Conservation (phyloP, 1,140 invertebrate species). For the Lepidurus packardi region DNA sequence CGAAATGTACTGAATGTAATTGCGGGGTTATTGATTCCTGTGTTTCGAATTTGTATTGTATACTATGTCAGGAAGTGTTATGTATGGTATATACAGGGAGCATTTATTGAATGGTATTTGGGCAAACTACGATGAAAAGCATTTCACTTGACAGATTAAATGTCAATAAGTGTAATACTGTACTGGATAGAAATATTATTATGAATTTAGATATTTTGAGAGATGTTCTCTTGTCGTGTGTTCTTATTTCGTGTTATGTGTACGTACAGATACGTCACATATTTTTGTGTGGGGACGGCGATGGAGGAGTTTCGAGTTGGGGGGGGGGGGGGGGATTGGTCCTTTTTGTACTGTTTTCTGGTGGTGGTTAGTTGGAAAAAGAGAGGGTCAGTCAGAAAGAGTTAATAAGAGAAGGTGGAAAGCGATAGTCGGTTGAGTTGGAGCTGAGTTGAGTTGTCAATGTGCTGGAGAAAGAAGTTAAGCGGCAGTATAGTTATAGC, state of each 20-base stretch:
- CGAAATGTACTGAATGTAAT: not conserved
- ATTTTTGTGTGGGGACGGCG: no score
- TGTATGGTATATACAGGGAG: not conserved
- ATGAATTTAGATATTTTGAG: not conserved
- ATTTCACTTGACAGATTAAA: not conserved
- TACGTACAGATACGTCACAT: no score
- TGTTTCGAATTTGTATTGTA: not conserved
- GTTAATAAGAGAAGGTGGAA: no score
- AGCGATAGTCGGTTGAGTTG: no score
- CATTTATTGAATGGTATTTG: not conserved
- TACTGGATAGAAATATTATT: not conserved
- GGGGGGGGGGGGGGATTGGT: no score
- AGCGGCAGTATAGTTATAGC: no score
- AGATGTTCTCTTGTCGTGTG: not conserved
- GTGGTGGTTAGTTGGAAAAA: no score
- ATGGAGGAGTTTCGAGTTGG: no score
- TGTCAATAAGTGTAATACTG: not conserved
- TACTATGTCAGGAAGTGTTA: not conserved
- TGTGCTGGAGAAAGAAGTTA: no score
- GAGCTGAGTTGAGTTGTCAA: no score
- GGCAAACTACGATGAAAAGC: not conserved
- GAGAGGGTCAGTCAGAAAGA: no score
- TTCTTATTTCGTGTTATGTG: not conserved
- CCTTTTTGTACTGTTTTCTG: no score
- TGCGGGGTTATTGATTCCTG: not conserved